Base-by-base conservation (phyloP, 2,113 vertebrate species). In the Brachyistius frenatus region DNA sequence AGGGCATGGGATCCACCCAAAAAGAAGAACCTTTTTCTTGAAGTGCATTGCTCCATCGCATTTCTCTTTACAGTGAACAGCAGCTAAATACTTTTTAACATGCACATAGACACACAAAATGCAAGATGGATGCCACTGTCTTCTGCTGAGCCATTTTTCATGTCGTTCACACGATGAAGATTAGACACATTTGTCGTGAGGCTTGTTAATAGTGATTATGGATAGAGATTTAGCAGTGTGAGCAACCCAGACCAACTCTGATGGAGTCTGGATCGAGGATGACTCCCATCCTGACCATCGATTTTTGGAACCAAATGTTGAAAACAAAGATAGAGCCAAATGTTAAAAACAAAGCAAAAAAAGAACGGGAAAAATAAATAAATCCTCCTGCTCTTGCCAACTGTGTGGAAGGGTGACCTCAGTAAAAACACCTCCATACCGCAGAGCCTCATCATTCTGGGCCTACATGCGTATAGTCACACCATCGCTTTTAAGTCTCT, bases 141-240 rank as follows among this genome's bases (percentile, higher is more conserved):
- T 90, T 88, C 69, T 76, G 83, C 86, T 88, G 87, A 91, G 89
- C 92, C 91, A 91, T 89, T 89, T 84, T 77, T 73, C 54, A 54
- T 60, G 35, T 66, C 14, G 50, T 89, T 73, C 52, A 79, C 71
- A 71, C 15, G 36, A 69, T 77, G 81, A 85, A 74, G 76, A 81
- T 83, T n/a, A 75, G 35, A 88, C 23, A 52, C 53, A 60, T 70
- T 55, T 50, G 58, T 55, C 74, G 71, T 54, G 78, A 83, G 77
- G 79, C n/a, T 32, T 30, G 23, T 73, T 76, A 15, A 61, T 69
- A 50, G 49, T 32, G 47, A 72, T 68, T 52, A 72, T 64, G 74
- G 66, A 77, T 62, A 64, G 33, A 70, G 52, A 66, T 70, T 76
- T 62, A 63, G 50, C 10, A 65, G 53, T 15, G 57, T 31, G 33